phyloP scores from a whole-genome alignment of 2,888 invertebrate genomes.

The Luperina nickerlii region DNA sequence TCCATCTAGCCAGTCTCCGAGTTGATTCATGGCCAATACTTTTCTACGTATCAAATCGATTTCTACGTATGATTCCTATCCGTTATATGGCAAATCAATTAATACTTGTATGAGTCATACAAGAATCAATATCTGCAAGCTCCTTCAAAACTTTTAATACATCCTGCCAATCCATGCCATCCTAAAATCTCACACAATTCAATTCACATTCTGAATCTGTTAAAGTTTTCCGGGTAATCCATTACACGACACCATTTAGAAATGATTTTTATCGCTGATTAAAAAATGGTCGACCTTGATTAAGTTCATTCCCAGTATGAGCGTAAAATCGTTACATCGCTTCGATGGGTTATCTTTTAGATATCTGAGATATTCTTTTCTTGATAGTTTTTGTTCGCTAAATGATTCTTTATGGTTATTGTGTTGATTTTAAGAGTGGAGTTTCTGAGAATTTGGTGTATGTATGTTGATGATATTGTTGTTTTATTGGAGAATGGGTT shows the following conservation, averaged over 20 bases:
- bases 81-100: conserved; percentile 50
- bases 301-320: conserved; percentile 62
- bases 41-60: conserved; percentile 17
- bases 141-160: neutral
- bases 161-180: too few relatives aligned
- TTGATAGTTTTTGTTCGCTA: conserved; percentile 38
- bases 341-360: conserved; percentile 28
- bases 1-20: neutral
- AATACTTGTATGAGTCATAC: conserved; percentile 51
- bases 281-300: conserved; percentile 62
- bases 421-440: conserved; percentile 52
- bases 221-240: conserved; percentile 45
- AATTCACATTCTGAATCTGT: conserved; percentile 48
- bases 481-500: neutral
- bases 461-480: neutral
- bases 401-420: conserved; percentile 56
- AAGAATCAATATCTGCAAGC: conserved; percentile 12
- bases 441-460: conserved; percentile 14
- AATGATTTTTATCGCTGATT: conserved; percentile 18
- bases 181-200: conserved; percentile 29
- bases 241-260: conserved; percentile 24
- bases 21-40: conserved; percentile 40
- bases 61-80: conserved; percentile 13
- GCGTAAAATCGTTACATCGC: conserved; percentile 61
- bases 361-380: conserved; percentile 23